A percentile compares a stretch with the other conserved stretches of the same genome.
phyloP scores from a whole-genome alignment of 2,888 invertebrate genomes.

The Fissipunctia ypsillon region DNA sequence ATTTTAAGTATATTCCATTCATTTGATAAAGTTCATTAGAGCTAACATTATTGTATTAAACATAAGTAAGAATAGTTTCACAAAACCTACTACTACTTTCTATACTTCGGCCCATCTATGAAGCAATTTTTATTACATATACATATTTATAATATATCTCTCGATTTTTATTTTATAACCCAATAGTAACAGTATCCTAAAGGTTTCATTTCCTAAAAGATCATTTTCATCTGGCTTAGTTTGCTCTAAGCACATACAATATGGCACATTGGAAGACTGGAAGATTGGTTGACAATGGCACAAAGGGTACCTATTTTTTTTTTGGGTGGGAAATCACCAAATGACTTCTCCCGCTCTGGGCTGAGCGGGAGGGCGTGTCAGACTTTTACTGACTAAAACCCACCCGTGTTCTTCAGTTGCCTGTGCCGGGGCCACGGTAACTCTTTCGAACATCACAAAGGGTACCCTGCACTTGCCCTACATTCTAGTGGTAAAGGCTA shows the following conservation, averaged over 20 bases:
- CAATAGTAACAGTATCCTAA: neutral
- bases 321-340: no score
- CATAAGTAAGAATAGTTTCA: constrained; percentile 60
- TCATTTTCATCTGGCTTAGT: neutral
- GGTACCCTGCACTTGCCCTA: neutral
- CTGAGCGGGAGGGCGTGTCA: no score
- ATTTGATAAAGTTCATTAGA: constrained; percentile 34
- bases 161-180: constrained; percentile 36
- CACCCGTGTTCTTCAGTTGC: no score
- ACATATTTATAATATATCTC: constrained; percentile 67
- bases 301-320: neutral
- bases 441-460: no score
- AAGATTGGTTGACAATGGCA: neutral
- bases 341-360: no score
- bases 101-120: constrained; percentile 70
- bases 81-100: constrained; percentile 27
- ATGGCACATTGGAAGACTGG: neutral
- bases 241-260: neutral
- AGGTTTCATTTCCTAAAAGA: neutral
- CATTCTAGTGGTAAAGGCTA: no score
- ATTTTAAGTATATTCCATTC: constrained; percentile 81
- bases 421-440: no score
- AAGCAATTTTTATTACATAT: constrained; percentile 74
- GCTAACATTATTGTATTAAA: constrained; percentile 40
- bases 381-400: no score